A percentile compares a stretch with the other conserved stretches of the same genome.
Evolutionary conservation across 2,113 vertebrate species (phyloP).

Genomic region (Lutjanus erythropterus): DNA sequence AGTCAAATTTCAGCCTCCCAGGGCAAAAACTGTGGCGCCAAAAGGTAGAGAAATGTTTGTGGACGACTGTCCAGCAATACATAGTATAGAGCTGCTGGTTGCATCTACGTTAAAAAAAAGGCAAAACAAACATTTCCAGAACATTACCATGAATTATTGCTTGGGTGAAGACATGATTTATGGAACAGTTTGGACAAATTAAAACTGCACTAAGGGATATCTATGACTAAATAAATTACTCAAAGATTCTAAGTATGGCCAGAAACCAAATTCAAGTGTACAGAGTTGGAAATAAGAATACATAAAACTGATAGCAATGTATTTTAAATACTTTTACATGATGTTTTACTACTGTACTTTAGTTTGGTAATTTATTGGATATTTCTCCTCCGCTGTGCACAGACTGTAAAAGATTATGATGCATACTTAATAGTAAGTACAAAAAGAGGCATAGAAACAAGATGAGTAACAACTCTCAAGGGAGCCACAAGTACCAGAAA

Average conservation of each 20-base stretch:
- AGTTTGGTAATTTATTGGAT: neutral
- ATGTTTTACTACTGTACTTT: neutral
- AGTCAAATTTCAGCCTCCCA: too few species aligned
- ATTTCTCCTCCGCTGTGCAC: neutral
- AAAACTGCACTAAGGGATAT: neutral
- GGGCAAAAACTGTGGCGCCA: too few species aligned
- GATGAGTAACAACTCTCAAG: neutral
- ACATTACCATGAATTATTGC: neutral
- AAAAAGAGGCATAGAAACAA: slow-evolving; percentile 4
- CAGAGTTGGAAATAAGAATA: neutral
- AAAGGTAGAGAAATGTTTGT: too few species aligned
- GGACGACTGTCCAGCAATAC: too few species aligned
- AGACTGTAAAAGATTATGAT: slow-evolving; percentile 4
- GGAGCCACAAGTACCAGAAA: neutral
- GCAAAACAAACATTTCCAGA: neutral
- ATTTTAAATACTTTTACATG: neutral
- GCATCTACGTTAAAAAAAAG: too few species aligned
- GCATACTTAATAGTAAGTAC: neutral
- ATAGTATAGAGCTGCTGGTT: too few species aligned
- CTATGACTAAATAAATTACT: neutral
- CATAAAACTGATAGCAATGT: neutral
- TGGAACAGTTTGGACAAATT: neutral
- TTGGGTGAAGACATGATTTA: neutral
- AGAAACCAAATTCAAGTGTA: too few species aligned
- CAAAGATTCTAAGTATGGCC: neutral